These are phyloP conservation scores for Holcopasites calliopsidis DNA, from an alignment of 1,140 invertebrate species.

Conservation along the genomic window DNA sequence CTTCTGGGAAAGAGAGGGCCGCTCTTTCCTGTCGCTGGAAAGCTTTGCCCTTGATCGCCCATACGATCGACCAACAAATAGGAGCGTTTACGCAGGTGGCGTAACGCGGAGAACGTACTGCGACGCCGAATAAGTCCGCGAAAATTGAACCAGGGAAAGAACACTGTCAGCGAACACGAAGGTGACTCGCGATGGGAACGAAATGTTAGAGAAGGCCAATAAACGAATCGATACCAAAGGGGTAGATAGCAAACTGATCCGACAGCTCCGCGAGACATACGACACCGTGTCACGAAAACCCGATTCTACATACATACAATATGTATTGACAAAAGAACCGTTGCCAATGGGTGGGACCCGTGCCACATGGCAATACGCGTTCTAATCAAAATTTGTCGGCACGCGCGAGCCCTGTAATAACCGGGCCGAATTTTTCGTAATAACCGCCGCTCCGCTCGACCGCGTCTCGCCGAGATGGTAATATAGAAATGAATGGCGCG, in stretches of 20 bases:
- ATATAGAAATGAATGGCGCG: conserved; percentile 37
- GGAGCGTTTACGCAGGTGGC: conserved; percentile 21
- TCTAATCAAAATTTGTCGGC: conserved; percentile 63
- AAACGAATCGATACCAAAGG: conserved; percentile 39
- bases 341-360: too few relatives aligned
- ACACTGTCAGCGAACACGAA: too few relatives aligned
- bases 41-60: conserved; percentile 22
- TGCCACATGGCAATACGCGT: conserved; percentile 18
- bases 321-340: too few relatives aligned
- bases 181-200: neutral
- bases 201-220: conserved; percentile 25
- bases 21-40: conserved; percentile 34
- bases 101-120: neutral
- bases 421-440: conserved; percentile 24
- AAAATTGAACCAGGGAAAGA: too few relatives aligned
- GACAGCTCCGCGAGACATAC: conserved; percentile 36
- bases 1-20: conserved; percentile 10
- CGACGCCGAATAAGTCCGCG: too few relatives aligned
- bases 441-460: conserved; percentile 2
- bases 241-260: conserved; percentile 18
- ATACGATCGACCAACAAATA: neutral
- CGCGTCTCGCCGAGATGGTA: conserved; percentile 11
- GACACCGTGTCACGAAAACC: conserved; percentile 50
- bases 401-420: conserved; percentile 62
- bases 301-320: too few relatives aligned